Evolutionary conservation across 2,888 invertebrate genomes (phyloP).

Genomic region (Hybos culiciformis): DNA sequence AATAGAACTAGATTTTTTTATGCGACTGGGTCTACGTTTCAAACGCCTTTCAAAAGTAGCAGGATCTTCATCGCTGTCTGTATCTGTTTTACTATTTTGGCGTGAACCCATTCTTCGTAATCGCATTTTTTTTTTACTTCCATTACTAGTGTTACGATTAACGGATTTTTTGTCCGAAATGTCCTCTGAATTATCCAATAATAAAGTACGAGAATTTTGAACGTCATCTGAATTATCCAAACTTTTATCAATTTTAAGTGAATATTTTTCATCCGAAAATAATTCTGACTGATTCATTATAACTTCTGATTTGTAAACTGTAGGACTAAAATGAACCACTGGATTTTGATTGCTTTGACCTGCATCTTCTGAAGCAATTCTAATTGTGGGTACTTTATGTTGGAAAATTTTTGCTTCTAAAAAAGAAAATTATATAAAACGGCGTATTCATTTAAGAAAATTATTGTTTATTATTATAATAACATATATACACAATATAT

Average conservation of each 20-base stretch:
- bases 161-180: too few relatives aligned
- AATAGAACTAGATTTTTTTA: constrained; percentile 16
- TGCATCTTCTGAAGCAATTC: constrained; percentile 28
- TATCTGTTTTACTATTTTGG: constrained; percentile 36
- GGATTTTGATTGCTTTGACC: constrained; percentile 10
- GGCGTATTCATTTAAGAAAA: not conserved
- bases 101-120: constrained; percentile 33
- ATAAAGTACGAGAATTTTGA: too few relatives aligned
- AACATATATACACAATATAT: too few relatives aligned
- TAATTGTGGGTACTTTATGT: constrained; percentile 28
- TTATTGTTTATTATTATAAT: too few relatives aligned
- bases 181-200: too few relatives aligned
- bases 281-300: constrained; percentile 11
- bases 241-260: not conserved
- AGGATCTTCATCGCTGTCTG: constrained; percentile 33
- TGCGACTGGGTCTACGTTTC: constrained; percentile 32
- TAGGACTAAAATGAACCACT: constrained; percentile 12
- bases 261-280: not conserved
- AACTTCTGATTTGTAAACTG: constrained; percentile 12
- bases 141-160: constrained; percentile 16
- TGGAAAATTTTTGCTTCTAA: constrained; percentile 3
- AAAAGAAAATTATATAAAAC: not conserved
- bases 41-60: constrained; percentile 28
- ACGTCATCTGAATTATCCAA: not conserved
- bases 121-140: constrained; percentile 26